A percentile compares a stretch with the other conserved stretches of the same genome.
phyloP scores from a whole-genome alignment of 2,113 vertebrate genomes.

The Corythornis madagascariensis region DNA sequence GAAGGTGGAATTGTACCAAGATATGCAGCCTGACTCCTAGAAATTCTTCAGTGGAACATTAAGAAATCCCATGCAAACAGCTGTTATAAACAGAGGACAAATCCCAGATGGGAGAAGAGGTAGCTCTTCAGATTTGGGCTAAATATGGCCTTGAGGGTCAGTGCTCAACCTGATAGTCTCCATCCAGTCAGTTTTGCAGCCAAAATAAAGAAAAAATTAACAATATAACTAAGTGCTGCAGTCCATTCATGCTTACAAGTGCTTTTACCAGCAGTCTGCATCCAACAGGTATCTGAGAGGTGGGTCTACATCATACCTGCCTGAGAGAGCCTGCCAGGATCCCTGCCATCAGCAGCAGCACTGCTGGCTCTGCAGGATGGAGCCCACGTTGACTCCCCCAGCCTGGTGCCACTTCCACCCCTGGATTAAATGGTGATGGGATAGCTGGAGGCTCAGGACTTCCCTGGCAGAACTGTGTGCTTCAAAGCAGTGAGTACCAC shows the following conservation, averaged over 20 bases:
- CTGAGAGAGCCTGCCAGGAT: not conserved
- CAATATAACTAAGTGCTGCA: not conserved
- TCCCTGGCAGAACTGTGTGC: not conserved
- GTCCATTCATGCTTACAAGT: not conserved
- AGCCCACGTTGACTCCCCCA: fast-evolving
- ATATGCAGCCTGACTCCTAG: not conserved
- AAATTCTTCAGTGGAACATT: not conserved
- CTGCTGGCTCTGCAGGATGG: no score
- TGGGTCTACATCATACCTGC: not conserved
- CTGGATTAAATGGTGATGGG: not conserved
- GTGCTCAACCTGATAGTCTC: not conserved
- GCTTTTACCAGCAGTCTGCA: not conserved
- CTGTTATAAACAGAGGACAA: not conserved
- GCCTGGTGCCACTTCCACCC: not conserved
- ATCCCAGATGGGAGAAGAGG: not conserved
- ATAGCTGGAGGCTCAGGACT: not conserved
- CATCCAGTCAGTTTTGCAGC: not conserved
- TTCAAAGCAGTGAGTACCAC: not conserved
- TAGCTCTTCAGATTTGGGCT: not conserved
- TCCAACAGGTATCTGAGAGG: not conserved
- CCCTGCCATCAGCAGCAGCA: not conserved
- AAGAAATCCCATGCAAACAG: not conserved
- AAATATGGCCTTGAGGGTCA: not conserved
- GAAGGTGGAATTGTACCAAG: not conserved
- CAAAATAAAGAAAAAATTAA: not conserved